Conservation (phyloP, 2,888 invertebrate genomes). For the Agrochola circellaris region DNA sequence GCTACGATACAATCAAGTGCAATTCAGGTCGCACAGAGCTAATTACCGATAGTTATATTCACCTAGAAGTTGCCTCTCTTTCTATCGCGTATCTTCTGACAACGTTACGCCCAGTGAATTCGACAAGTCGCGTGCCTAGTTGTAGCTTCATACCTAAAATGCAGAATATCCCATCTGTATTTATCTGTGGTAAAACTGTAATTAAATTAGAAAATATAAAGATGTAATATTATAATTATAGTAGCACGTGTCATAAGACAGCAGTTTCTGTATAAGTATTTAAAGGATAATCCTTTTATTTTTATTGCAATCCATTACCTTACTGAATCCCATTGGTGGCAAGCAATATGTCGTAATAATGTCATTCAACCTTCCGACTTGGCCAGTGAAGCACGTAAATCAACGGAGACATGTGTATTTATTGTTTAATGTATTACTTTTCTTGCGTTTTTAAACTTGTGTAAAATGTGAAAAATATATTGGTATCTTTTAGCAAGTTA, state of each 20-base stretch:
- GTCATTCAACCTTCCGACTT: slow-evolving; percentile 37
- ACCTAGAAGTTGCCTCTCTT: no score
- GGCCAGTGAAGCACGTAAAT: slow-evolving; percentile 22
- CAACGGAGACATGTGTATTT: slow-evolving; percentile 16
- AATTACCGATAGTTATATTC: no score
- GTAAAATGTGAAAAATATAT: neutral
- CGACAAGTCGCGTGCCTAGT: no score
- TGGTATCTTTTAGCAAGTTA: neutral
- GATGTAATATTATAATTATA: neutral
- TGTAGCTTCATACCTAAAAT: no score
- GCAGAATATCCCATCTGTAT: no score
- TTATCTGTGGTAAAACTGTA: neutral
- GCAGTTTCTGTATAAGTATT: neutral
- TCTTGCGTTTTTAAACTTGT: slow-evolving; percentile 2
- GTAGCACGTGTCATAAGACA: neutral
- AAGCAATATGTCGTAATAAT: slow-evolving; percentile 15
- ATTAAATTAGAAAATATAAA: neutral
- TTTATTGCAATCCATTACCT: slow-evolving; percentile 17
- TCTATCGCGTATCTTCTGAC: no score
- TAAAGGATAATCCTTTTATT: neutral
- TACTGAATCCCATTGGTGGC: slow-evolving; percentile 15
- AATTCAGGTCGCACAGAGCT: no score
- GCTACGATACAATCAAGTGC: no score
- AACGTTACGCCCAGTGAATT: no score
- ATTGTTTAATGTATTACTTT: slow-evolving; percentile 16